These are phyloP conservation scores for Phoebastria nigripes DNA, from an alignment of 2,797 vertebrate species.

Conservation along the genomic window DNA sequence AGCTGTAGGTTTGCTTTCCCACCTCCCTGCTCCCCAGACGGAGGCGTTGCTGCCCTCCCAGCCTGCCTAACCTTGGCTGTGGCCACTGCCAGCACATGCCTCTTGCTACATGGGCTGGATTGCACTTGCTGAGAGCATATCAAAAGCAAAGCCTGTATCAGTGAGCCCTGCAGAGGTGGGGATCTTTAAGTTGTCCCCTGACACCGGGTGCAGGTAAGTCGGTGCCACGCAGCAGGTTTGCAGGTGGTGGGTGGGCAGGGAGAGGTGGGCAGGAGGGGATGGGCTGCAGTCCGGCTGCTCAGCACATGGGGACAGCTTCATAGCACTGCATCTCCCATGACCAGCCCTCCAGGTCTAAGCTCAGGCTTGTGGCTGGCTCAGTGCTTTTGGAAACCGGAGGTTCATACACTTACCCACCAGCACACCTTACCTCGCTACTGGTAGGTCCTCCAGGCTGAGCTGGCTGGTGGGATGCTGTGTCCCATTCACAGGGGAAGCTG, in stretches of 20 bases:
- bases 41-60: neutral
- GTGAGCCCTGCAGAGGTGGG: neutral
- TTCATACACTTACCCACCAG: neutral
- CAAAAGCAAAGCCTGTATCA: neutral
- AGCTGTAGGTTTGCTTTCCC: neutral
- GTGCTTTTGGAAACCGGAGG: neutral
- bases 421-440: neutral
- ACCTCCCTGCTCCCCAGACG: neutral
- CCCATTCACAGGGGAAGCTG: neutral
- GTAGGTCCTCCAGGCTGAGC: neutral
- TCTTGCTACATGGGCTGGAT: neutral
- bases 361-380: neutral
- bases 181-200: neutral
- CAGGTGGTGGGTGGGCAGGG: neutral
- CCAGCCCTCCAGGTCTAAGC: neutral
- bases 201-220: neutral
- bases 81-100: neutral
- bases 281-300: neutral
- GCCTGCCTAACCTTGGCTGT: neutral
- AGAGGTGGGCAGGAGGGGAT: neutral
- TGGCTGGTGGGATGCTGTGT: neutral
- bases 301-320: neutral
- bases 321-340: neutral
- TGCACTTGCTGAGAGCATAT: neutral
- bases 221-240: neutral